Evolutionary conservation across 2,113 vertebrate species (phyloP).

Genomic region (Micronycteris hirsuta): DNA sequence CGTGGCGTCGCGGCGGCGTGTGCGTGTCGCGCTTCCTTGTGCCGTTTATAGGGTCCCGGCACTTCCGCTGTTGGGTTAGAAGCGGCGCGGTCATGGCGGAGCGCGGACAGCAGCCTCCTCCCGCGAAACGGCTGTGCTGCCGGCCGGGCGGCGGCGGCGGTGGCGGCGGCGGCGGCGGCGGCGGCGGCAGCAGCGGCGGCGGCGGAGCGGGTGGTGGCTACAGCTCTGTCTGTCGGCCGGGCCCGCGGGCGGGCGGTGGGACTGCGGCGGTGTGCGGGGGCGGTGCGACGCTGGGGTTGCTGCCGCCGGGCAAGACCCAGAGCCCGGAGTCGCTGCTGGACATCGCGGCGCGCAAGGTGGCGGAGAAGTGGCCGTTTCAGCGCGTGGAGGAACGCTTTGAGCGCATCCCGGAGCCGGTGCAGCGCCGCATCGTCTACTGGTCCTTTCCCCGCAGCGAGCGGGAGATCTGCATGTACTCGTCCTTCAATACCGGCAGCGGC

Average conservation of each 20-base stretch:
- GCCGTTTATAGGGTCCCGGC: conserved; percentile 91
- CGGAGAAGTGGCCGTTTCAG: conserved; percentile 98
- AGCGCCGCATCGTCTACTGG: conserved; percentile 97
- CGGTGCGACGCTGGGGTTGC: conserved; percentile 73
- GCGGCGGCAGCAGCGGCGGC: conserved; percentile 62
- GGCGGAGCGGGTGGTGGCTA: conserved; percentile 79
- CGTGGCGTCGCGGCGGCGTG: conserved; percentile 80
- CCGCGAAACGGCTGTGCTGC: conserved; percentile 96
- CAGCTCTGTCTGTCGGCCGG: conserved; percentile 82
- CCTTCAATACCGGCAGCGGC: conserved; percentile 91
- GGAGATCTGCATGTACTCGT: conserved; percentile 98
- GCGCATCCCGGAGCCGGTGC: conserved; percentile 95
- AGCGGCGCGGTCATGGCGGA: conserved; percentile 98
- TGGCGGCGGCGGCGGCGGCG: conserved; percentile 72
- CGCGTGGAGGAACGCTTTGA: conserved; percentile 95
- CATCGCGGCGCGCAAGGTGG: conserved; percentile 93
- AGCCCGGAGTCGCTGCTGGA: conserved; percentile 94
- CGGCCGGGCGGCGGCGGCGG: conserved; percentile 83
- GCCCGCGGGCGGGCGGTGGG: conserved; percentile 83
- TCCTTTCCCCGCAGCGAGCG: conserved; percentile 95
- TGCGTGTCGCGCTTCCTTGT: conserved; percentile 70
- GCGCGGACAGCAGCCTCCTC: conserved; percentile 93
- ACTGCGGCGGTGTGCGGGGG: conserved; percentile 84
- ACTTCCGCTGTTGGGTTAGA: conserved; percentile 93
- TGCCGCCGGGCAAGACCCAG: conserved; percentile 85